Base-by-base conservation (phyloP, 2,888 invertebrate genomes). In the Aelia acuminata region DNA sequence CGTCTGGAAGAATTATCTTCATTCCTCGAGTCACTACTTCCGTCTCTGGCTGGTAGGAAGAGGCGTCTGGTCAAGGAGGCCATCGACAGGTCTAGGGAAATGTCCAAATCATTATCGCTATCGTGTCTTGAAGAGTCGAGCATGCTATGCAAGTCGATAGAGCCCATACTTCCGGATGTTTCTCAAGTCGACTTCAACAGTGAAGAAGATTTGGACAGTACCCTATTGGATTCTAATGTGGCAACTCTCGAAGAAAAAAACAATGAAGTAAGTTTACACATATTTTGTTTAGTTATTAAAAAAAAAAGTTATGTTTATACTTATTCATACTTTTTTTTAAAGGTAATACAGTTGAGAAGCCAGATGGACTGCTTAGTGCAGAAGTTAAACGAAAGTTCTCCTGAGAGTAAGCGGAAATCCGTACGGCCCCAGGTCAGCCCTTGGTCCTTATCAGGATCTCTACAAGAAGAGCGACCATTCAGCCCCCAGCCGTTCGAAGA, bases 1-100 rank as follows among this genome's bases (percentile, higher is more conserved):
- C 93, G 95, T 53, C 92, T 95, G 86, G 95, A 95, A 92, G 95
- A 95, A 90, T 92, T 95, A 89, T 94, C 95, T 0, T 93, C 93
- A 91, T 95, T 95, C 91, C 92, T 95, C 90, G 95, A 95, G 90
- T 94, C 95, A 89, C 92, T 95, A 53, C 92, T 95, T 43, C 89
- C 89, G n/a, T 89, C 88, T 18, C 88, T 94, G 85, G 94, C 94
- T 0, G 92, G 92, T 4, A 92, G 92, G 7, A 93, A 93, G 89
- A 93, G 93, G n/a, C 92, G 92, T 86, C 93, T 93, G 22, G 92
- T 94, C 90, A 93, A 93, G n/a, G 93, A 93, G 88, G 93, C 94
- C 3, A 93, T 94, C 15, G 93, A 94, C 49, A 90, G 90, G 18
- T 91, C 91, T 88, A 85, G 91, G 48, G 90, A 91, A 87, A 90